These are phyloP conservation scores for Temnothorax rugatulus DNA, from an alignment of 2,888 invertebrate genomes.

Conservation along the genomic window DNA sequence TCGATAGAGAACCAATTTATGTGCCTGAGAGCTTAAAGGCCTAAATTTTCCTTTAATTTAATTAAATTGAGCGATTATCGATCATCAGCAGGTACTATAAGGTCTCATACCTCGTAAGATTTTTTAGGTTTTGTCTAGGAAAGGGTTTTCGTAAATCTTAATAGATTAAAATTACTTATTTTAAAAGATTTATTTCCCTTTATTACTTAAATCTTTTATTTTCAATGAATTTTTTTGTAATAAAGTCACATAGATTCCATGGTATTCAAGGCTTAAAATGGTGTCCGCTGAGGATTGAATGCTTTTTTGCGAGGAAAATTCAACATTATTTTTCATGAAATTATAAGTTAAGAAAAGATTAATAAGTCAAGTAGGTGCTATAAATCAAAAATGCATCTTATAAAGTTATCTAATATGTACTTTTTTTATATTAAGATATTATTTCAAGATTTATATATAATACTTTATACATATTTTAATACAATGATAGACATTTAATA, in stretches of 20 bases:
- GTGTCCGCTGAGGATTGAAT: neutral
- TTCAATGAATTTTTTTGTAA: neutral
- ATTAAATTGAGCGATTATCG: neutral
- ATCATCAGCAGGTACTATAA: neutral
- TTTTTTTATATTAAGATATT: too few relatives aligned
- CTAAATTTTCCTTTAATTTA: constrained; percentile 12
- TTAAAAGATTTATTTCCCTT: too few relatives aligned
- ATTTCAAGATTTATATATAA: too few relatives aligned
- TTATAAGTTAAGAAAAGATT: neutral
- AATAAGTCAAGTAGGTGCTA: neutral
- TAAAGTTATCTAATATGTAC: too few relatives aligned
- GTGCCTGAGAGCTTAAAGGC: constrained; percentile 40
- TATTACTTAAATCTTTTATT: too few relatives aligned
- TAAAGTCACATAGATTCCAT: neutral
- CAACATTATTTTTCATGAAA: neutral
- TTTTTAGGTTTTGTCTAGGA: neutral
- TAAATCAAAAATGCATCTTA: neutral
- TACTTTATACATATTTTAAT: too few relatives aligned
- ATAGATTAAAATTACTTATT: too few relatives aligned
- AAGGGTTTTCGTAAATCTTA: too few relatives aligned
- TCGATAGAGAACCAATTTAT: constrained; percentile 7
- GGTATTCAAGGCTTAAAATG: neutral
- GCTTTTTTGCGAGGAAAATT: too few relatives aligned
- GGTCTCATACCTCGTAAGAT: neutral
- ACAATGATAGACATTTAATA: too few relatives aligned